These are phyloP conservation scores for Alces alces DNA, from an alignment of 2,113 vertebrate species.

Conservation along the genomic window DNA sequence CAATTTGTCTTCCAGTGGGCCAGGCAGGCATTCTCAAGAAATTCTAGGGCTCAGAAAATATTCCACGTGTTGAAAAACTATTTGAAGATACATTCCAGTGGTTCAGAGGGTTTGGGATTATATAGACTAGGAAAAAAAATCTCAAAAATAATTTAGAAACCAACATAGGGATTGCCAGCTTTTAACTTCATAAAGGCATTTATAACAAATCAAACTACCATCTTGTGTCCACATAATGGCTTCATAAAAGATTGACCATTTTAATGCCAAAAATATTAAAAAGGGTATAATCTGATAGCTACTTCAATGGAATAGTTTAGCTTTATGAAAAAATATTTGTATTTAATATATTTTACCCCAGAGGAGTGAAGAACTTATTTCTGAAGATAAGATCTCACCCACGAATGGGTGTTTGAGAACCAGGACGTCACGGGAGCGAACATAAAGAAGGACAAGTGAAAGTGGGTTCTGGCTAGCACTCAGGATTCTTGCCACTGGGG, in stretches of 20 bases:
- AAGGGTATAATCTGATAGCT: constrained; percentile 33
- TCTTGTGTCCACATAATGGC: not conserved
- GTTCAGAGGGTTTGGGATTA: constrained; percentile 46
- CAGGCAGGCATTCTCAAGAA: constrained; percentile 42
- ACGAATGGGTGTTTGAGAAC: not conserved
- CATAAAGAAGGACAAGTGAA: not conserved
- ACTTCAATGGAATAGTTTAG: constrained; percentile 38
- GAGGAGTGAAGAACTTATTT: constrained; percentile 6
- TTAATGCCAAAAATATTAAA: constrained; percentile 45
- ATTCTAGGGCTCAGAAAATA: constrained; percentile 37
- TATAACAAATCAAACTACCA: constrained; percentile 31
- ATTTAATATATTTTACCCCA: constrained; percentile 29
- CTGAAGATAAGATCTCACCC: constrained; percentile 35
- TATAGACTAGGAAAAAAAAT: constrained; percentile 53
- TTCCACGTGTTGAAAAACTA: constrained; percentile 57
- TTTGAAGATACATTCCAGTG: constrained; percentile 65
- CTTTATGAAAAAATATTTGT: constrained; percentile 9
- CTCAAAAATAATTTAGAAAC: constrained; percentile 55
- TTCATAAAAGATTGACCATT: constrained; percentile 40
- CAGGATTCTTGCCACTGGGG: constrained; percentile 45
- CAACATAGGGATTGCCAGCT: constrained; percentile 26
- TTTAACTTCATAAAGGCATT: constrained; percentile 34
- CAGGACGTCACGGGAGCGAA: not conserved
- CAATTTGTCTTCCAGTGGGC: constrained; percentile 44
- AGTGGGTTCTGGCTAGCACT: constrained; percentile 1